A percentile compares a stretch with the other conserved stretches of the same genome.
phyloP scores from a whole-genome alignment of 2,888 invertebrate species.

The Junonia oenone region DNA sequence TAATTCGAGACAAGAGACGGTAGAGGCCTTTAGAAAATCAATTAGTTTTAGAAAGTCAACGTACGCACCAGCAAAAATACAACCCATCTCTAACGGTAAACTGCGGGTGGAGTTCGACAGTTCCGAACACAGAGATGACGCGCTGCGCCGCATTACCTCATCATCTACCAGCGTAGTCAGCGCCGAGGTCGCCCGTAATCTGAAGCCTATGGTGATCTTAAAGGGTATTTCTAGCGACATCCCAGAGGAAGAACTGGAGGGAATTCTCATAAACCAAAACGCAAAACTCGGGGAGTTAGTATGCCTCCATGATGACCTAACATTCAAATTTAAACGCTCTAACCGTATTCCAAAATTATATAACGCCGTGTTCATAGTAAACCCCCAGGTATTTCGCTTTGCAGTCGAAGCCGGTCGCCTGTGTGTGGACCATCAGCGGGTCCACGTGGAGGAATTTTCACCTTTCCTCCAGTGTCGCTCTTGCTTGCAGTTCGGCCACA shows the following conservation, averaged over 20 bases:
- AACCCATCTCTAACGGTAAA: conserved; percentile 7
- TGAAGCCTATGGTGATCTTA: not conserved
- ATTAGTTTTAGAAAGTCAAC: conserved; percentile 4
- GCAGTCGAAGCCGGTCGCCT: no score
- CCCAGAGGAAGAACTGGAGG: not conserved
- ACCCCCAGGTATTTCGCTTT: no score
- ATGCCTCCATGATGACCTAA: not conserved
- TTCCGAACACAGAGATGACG: not conserved
- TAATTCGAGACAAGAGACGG: not conserved
- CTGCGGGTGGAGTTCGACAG: conserved; percentile 16
- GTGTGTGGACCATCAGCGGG: no score
- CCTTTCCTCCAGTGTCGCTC: no score
- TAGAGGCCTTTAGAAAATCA: not conserved
- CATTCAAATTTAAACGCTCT: no score
- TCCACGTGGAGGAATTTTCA: no score
- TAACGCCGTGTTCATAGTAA: no score
- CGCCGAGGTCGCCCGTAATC: conserved; percentile 2
- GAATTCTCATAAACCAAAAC: not conserved
- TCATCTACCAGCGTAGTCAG: not conserved
- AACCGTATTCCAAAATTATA: no score
- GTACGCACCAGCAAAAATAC: conserved; percentile 5
- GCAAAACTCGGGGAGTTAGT: not conserved
- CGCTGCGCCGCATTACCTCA: not conserved
- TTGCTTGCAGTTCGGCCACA: no score
- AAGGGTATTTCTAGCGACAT: conserved; percentile 1